Conservation (phyloP, 1,140 invertebrate species). For the Drosophila hydei region DNA sequence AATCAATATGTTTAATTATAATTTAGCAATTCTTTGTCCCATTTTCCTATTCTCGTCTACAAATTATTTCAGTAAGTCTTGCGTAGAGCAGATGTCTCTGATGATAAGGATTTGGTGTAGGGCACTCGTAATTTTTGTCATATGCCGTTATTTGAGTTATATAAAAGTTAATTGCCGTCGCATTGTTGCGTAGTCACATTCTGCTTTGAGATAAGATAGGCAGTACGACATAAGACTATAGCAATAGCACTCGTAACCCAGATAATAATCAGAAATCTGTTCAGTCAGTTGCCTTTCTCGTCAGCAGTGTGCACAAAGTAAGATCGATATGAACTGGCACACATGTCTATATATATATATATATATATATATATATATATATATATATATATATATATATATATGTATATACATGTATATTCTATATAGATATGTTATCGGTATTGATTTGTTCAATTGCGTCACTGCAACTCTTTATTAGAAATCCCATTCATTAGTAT, state of each 20-base stretch:
- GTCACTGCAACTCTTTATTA: constrained; percentile 55
- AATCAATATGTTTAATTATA: too few relatives aligned
- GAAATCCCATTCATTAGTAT: constrained; percentile 30
- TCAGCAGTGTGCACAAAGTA: constrained; percentile 49
- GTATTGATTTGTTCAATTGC: constrained; percentile 48
- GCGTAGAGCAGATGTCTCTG: not conserved
- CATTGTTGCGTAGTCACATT: constrained; percentile 21
- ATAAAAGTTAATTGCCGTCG: constrained; percentile 44
- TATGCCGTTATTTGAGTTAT: constrained; percentile 35
- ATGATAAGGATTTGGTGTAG: not conserved
- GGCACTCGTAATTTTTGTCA: constrained; percentile 12
- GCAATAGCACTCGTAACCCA: constrained; percentile 23
- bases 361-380: constrained; percentile 5
- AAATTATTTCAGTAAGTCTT: not conserved
- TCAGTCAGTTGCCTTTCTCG: constrained; percentile 45
- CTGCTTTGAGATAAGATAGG: constrained; percentile 57
- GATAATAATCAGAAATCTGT: constrained; percentile 65
- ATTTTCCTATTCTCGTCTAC: not conserved
- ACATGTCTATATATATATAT: constrained; percentile 3
- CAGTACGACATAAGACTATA: constrained; percentile 1
- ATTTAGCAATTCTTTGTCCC: too few relatives aligned
- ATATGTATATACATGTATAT: constrained; percentile 11
- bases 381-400: constrained; percentile 6
- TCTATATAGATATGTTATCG: constrained; percentile 50
- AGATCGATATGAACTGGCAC: constrained; percentile 49